Base-by-base conservation (phyloP, 2,888 invertebrate genomes). In the Apotomis capreana region DNA sequence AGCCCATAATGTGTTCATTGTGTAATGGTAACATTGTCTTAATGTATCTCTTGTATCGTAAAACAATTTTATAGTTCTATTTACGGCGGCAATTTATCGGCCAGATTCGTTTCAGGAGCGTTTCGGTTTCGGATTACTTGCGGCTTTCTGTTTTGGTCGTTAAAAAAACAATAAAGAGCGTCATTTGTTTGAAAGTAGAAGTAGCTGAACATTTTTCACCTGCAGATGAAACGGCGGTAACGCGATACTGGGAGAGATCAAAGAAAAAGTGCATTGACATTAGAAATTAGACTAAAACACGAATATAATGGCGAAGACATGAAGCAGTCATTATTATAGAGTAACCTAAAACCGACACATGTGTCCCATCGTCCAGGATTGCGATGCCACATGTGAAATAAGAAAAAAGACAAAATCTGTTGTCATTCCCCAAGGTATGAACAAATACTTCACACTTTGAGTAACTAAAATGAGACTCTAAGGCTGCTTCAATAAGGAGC, bases 361-460 rank as follows among this genome's bases (percentile, higher is more conserved):
- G 92, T 93, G 93, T 90, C 90, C 87, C 91, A 91, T 92, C 92
- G 90, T 87, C 88, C 91, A 91, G 89, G 91, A 92, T 92, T 92
- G 92, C 92, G 90, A 89, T 88, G 90, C 92, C 92, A 93, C 90
- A 92, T 93, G 92, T 92, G 91, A 88, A 90, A 88, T 85, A 81
- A 86, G 85, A 89, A 88, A 90, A 90, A 91, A 84, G 90, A 84
- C 81, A 88, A 92, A 92, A 93, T 92, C 92, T 90, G 91, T 91
- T 91, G 91, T 92, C 91, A 91, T 88, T 90, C 91, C 89, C 90
- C 80, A 85, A 92, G 92, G 92, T 92, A 92, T 79, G 87, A 92
- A 92, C 92, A 92, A 92, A 26, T 92, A 84, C 83, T 83, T 81
- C 55, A 26, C 12, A 12, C 5, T 44, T 12, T 4, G 9, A 8